These are phyloP conservation scores for Strix aluco DNA, from an alignment of 2,113 vertebrate species.

Conservation along the genomic window DNA sequence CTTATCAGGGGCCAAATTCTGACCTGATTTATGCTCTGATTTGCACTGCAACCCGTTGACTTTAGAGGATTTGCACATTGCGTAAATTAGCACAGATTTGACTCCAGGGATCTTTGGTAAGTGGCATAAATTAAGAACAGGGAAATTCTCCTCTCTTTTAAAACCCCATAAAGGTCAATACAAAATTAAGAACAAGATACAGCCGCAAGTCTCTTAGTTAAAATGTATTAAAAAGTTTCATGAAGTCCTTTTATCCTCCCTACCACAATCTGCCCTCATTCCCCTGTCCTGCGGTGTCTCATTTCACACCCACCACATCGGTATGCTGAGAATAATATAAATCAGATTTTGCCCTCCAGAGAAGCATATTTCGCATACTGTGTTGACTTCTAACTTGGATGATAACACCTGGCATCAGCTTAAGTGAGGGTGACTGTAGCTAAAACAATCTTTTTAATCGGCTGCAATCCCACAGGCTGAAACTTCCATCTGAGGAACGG, in stretches of 20 bases:
- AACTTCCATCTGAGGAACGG: not conserved
- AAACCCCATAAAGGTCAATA: constrained; percentile 56
- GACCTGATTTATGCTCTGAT: constrained; percentile 25
- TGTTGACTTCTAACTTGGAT: constrained; percentile 26
- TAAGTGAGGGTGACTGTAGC: constrained; percentile 19
- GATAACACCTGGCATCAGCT: not conserved
- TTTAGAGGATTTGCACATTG: constrained; percentile 10
- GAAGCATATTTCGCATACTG: not conserved
- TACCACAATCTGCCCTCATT: not conserved
- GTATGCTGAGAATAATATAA: not conserved
- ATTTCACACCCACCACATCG: not conserved
- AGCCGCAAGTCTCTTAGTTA: constrained; percentile 12
- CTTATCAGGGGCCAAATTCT: constrained; percentile 1
- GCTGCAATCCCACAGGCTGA: not conserved
- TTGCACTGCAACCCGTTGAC: not conserved
- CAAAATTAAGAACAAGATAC: constrained; percentile 29
- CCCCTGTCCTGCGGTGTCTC: not conserved
- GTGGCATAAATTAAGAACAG: constrained; percentile 53
- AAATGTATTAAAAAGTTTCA: constrained; percentile 32
- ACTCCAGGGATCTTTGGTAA: constrained; percentile 35
- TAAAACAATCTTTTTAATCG: not conserved
- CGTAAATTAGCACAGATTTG: constrained; percentile 39
- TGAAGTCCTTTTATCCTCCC: not conserved
- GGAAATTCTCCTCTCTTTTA: constrained; percentile 52
- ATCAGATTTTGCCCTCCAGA: not conserved